These are phyloP conservation scores for Sebastes ruberrimus DNA, from an alignment of 2,797 vertebrate species.

Conservation along the genomic window DNA sequence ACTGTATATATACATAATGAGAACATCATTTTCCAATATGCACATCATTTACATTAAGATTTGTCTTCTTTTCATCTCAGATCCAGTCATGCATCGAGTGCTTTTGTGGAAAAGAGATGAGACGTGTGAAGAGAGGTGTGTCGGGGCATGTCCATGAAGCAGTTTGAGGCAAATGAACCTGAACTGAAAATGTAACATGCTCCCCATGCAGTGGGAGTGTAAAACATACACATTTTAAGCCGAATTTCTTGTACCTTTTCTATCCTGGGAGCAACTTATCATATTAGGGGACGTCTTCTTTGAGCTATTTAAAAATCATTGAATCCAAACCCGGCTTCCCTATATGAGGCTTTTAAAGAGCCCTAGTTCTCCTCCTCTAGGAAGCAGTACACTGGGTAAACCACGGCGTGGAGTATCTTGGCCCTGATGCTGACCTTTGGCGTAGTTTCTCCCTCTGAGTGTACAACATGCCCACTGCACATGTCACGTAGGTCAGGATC, in stretches of 20 bases:
- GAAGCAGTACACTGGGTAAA: constrained; percentile 70
- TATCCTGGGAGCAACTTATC: not conserved
- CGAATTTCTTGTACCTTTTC: not conserved
- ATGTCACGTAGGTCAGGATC: constrained; percentile 61
- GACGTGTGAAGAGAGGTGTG: not conserved
- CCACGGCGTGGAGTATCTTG: constrained; percentile 57
- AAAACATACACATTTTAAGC: not conserved
- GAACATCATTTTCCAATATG: not conserved
- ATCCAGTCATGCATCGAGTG: constrained; percentile 6
- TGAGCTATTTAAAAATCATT: constrained; percentile 6
- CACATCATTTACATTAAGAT: not conserved
- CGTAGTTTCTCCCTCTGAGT: constrained; percentile 75
- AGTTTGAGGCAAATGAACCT: not conserved
- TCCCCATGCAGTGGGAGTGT: not conserved
- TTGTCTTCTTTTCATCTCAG: constrained; percentile 37
- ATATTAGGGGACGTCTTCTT: not conserved
- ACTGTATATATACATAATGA: not conserved
- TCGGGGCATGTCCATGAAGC: not conserved
- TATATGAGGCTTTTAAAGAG: constrained; percentile 65
- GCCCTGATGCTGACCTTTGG: constrained; percentile 69
- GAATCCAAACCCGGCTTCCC: constrained; percentile 43
- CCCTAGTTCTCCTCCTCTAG: constrained; percentile 69
- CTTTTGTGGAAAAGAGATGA: constrained; percentile 16
- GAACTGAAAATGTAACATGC: not conserved
- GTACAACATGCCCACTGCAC: constrained; percentile 69